These are phyloP conservation scores for Siniperca scherzeri DNA, from an alignment of 2,797 vertebrate genomes.

Conservation along the genomic window DNA sequence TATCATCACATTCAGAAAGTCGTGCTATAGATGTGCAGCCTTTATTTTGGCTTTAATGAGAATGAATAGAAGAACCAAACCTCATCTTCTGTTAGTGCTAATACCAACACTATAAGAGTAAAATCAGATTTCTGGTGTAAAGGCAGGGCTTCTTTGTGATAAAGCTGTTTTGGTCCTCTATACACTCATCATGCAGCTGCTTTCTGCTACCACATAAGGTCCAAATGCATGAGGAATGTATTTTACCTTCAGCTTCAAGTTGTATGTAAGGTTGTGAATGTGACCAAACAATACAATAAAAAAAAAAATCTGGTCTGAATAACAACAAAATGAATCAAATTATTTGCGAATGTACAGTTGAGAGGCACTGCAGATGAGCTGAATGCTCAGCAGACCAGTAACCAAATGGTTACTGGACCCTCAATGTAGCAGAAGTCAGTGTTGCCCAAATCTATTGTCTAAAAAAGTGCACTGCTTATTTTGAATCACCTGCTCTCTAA, in stretches of 20 bases:
- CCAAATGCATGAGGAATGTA: not conserved
- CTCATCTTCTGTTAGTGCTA: not conserved
- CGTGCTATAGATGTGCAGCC: constrained; percentile 14
- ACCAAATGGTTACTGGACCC: not conserved
- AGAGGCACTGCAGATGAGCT: constrained; percentile 10
- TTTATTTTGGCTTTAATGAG: constrained; percentile 16
- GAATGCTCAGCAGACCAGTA: not conserved
- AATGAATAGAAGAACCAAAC: not conserved
- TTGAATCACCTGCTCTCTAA: constrained; percentile 6
- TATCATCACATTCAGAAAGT: constrained; percentile 19
- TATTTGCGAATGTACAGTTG: not conserved
- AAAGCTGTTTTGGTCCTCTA: not conserved
- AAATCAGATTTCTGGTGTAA: not conserved
- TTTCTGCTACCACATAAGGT: not conserved
- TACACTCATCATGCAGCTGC: not conserved
- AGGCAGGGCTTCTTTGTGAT: not conserved
- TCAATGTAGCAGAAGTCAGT: not conserved
- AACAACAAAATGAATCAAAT: not conserved
- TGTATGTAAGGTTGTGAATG: not conserved
- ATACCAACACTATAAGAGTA: not conserved
- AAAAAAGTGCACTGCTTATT: constrained; percentile 4
- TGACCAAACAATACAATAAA: not conserved
- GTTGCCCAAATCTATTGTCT: not conserved
- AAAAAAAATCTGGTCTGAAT: not conserved
- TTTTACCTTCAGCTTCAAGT: not conserved